phyloP scores from a whole-genome alignment of 2,797 vertebrate genomes.

The Eidolon dupreanum region DNA sequence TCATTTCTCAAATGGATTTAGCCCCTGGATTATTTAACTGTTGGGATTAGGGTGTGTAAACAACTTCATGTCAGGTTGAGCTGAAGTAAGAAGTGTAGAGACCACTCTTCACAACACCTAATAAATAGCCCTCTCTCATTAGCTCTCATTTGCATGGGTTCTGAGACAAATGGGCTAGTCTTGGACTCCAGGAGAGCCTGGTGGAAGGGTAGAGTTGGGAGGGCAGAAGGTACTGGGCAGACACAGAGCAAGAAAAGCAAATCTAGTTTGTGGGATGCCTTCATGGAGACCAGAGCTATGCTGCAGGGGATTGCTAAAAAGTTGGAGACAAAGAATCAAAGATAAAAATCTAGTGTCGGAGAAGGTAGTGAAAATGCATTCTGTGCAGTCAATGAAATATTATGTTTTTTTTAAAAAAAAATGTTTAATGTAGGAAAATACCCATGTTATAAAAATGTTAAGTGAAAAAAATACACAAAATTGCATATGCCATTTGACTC shows the following conservation, averaged over 20 bases:
- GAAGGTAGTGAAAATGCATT: background rate
- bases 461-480: background rate
- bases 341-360: background rate
- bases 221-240: background rate
- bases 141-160: background rate
- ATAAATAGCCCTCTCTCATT: background rate
- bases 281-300: background rate
- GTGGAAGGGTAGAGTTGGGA: background rate
- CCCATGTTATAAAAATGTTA: slow-evolving; percentile 3
- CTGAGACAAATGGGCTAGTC: background rate
- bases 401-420: background rate
- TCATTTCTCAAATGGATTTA: background rate
- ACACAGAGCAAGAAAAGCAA: background rate
- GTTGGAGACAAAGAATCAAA: background rate
- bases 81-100: background rate
- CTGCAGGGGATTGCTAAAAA: background rate
- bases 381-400: background rate
- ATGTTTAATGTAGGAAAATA: background rate
- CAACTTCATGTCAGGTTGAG: background rate
- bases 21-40: background rate
- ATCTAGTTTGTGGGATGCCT: background rate
- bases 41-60: background rate
- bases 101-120: background rate
- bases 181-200: background rate
- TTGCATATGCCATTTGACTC: background rate